These are phyloP conservation scores for Galleria mellonella DNA, from an alignment of 1,140 invertebrate species.

Conservation along the genomic window DNA sequence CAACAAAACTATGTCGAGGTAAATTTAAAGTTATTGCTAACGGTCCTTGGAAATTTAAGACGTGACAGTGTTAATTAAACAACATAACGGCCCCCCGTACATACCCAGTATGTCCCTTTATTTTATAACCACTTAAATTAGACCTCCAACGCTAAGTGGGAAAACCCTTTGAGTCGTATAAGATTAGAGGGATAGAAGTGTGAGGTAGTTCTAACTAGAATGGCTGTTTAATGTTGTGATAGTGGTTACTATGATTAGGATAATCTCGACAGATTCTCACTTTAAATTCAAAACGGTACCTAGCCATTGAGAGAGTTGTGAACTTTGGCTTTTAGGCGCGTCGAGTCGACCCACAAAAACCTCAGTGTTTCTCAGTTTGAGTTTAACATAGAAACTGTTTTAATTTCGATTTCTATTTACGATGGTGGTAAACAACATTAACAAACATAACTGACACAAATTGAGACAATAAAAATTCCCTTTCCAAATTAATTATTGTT, in stretches of 20 bases:
- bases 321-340: too few species aligned
- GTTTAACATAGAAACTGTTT: too few species aligned
- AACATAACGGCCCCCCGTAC: slow-evolving; percentile 18
- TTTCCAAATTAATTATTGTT: too few species aligned
- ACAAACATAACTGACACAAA: too few species aligned
- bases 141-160: slow-evolving; percentile 11
- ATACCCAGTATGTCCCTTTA: slow-evolving; percentile 8
- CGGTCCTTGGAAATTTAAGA: slow-evolving; percentile 20
- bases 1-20: slow-evolving; percentile 4
- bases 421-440: too few species aligned
- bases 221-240: slow-evolving; percentile 11
- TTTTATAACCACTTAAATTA: slow-evolving; percentile 12
- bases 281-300: too few species aligned
- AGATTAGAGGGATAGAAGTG: slow-evolving; percentile 23
- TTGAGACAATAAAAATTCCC: too few species aligned
- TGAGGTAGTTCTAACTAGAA: slow-evolving; percentile 40
- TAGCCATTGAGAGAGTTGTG: too few species aligned
- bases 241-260: neutral
- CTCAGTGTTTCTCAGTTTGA: too few species aligned
- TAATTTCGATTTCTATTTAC: too few species aligned
- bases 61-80: slow-evolving; percentile 38
- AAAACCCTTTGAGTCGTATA: slow-evolving; percentile 14
- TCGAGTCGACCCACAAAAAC: too few species aligned
- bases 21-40: slow-evolving; percentile 17
- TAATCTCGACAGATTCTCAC: neutral